Conservation (phyloP, 1,140 invertebrate species). For the Bombus balteatus region DNA sequence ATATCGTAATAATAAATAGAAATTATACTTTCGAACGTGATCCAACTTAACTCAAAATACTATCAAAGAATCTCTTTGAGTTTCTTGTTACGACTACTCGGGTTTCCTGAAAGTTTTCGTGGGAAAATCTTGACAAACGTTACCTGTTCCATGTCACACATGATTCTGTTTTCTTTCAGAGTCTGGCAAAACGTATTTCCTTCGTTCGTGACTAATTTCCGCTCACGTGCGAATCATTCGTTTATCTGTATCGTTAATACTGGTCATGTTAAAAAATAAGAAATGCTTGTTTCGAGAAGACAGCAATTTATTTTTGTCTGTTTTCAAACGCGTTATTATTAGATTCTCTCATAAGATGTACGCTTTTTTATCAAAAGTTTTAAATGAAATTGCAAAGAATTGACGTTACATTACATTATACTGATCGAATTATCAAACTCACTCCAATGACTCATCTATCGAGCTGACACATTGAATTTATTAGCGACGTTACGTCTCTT, state of each 20-base stretch:
- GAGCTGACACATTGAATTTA: neutral
- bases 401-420: too few relatives aligned
- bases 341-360: neutral
- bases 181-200: constrained; percentile 13
- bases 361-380: neutral
- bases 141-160: constrained; percentile 12
- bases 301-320: neutral
- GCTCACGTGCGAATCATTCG: too few relatives aligned
- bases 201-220: constrained; percentile 43
- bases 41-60: neutral
- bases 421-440: neutral
- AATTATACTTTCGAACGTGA: neutral
- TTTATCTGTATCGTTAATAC: neutral
- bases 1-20: neutral
- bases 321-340: too few relatives aligned
- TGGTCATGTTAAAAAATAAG: neutral
- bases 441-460: neutral
- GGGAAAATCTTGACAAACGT: neutral
- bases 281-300: neutral
- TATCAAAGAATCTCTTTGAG: too few relatives aligned
- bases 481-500: neutral
- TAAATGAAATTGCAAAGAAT: too few relatives aligned
- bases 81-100: too few relatives aligned
- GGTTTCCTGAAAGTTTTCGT: neutral
- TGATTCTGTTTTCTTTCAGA: constrained; percentile 54